phyloP scores from a whole-genome alignment of 2,888 invertebrate genomes.

The Tortricodes alternella region DNA sequence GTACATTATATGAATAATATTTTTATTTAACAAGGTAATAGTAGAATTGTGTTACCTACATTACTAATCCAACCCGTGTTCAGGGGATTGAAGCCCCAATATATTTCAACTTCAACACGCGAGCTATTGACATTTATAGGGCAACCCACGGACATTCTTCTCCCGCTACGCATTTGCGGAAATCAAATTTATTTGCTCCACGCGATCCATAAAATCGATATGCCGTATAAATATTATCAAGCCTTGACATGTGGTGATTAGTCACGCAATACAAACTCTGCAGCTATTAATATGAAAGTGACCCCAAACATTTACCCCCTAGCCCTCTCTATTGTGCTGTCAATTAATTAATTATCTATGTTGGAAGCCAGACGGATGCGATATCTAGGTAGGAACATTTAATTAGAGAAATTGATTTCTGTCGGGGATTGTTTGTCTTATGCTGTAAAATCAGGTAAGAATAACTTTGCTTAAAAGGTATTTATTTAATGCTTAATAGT shows the following conservation, averaged over 20 bases:
- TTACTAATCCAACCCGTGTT: constrained; percentile 6
- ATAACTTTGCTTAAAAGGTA: not conserved
- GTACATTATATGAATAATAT: too few species aligned
- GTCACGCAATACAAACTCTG: constrained; percentile 58
- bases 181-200: constrained; percentile 11
- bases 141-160: not conserved
- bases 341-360: constrained; percentile 76
- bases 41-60: not conserved
- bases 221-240: constrained; percentile 33
- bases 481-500: not conserved
- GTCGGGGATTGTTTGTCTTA: constrained; percentile 38
- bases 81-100: not conserved
- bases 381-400: constrained; percentile 56
- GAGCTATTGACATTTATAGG: constrained; percentile 19
- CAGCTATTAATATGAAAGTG: constrained; percentile 42
- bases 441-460: not conserved
- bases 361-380: constrained; percentile 46
- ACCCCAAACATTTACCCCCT: constrained; percentile 40
- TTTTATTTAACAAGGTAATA: too few species aligned
- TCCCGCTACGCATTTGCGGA: constrained; percentile 11
- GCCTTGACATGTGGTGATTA: constrained; percentile 54
- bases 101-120: constrained; percentile 20
- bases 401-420: constrained; percentile 66
- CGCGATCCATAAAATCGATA: constrained; percentile 26
- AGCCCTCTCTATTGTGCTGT: constrained; percentile 58